These are phyloP conservation scores for Chrysemys picta DNA, from an alignment of 2,113 vertebrate genomes.

Conservation along the genomic window DNA sequence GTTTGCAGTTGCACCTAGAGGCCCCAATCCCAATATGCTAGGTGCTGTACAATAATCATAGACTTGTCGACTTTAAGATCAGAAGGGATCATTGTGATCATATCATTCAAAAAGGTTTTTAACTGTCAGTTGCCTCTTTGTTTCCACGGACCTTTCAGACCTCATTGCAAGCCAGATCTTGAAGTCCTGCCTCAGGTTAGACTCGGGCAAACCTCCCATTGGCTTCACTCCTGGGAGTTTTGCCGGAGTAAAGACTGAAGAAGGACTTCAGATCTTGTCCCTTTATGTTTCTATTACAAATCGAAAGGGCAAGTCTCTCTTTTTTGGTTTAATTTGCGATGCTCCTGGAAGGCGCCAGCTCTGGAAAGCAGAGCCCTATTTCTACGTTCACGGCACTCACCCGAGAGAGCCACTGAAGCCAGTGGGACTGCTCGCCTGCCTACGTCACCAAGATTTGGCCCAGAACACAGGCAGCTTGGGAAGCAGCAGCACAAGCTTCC, in stretches of 20 bases:
- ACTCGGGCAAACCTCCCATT: background rate
- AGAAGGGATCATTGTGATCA: background rate
- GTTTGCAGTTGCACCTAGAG: background rate
- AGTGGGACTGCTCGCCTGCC: background rate
- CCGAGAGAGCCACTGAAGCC: background rate
- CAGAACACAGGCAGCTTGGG: background rate
- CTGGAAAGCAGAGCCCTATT: background rate
- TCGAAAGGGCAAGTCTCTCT: background rate
- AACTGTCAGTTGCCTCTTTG: background rate
- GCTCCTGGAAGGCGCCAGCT: background rate
- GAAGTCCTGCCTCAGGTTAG: background rate
- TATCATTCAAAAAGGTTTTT: background rate
- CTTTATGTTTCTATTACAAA: background rate
- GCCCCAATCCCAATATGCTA: background rate
- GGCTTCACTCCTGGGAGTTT: background rate
- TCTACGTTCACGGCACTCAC: background rate
- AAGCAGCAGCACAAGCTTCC: slow-evolving; percentile 29
- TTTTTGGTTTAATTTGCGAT: background rate
- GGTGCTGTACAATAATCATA: background rate
- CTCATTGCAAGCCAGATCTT: background rate
- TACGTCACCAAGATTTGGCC: background rate
- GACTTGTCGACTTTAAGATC: background rate
- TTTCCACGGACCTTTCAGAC: background rate
- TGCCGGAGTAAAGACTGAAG: background rate
- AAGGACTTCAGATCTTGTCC: background rate